Percentiles rank a stretch among this genome's conserved stretches.
Conservation (phyloP, 2,797 vertebrate genomes). For the Cygnus olor region DNA sequence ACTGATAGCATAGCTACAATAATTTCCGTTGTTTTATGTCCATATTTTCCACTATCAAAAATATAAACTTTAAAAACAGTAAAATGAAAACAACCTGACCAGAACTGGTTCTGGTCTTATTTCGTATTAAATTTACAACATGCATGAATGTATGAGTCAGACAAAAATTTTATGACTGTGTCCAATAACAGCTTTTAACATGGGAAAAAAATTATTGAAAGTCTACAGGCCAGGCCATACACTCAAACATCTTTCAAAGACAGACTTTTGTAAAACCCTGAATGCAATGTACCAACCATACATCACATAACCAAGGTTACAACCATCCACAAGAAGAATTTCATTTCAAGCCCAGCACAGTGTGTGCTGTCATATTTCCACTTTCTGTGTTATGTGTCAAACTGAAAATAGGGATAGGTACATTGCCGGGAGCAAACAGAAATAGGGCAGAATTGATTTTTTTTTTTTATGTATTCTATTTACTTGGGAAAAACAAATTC, state of each 20-base stretch:
- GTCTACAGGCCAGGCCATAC: not conserved
- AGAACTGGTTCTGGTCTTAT: not conserved
- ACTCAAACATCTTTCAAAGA: not conserved
- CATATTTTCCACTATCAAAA: not conserved
- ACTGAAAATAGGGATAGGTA: not conserved
- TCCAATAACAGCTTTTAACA: not conserved
- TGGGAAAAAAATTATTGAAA: not conserved
- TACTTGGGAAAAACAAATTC: not conserved
- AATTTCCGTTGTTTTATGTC: not conserved
- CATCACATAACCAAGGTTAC: not conserved
- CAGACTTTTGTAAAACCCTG: not conserved
- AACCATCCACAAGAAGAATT: not conserved
- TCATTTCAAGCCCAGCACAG: not conserved
- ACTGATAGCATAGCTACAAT: not conserved
- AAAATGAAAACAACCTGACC: not conserved
- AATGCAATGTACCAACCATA: not conserved
- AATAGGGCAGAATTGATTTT: not conserved
- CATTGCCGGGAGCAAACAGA: not conserved
- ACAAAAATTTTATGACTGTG: not conserved
- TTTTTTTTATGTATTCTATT: not conserved
- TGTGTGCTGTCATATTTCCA: not conserved
- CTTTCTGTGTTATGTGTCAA: not conserved
- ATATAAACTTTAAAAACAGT: not conserved
- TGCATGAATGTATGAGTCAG: not conserved
- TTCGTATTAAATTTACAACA: not conserved